Conservation (phyloP, 2,888 invertebrate species). For the Pyrocoelia pectoralis region DNA sequence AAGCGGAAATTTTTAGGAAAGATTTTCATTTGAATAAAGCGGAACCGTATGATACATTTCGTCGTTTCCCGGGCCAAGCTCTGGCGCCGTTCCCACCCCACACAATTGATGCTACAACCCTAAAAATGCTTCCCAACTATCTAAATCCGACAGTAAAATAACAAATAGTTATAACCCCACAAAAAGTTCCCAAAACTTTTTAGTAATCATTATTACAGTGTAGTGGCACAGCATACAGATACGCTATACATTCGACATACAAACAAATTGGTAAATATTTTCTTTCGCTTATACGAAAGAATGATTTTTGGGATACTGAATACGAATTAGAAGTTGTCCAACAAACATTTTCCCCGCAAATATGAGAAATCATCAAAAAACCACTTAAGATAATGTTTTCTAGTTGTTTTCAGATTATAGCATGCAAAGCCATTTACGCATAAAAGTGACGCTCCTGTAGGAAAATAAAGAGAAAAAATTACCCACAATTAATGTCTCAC, state of each 20-base stretch:
- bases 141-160: slow-evolving; percentile 53
- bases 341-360: too few species aligned
- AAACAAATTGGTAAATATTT: not conserved
- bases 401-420: too few species aligned
- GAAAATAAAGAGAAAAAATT: too few species aligned
- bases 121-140: slow-evolving; percentile 39
- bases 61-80: slow-evolving; percentile 50
- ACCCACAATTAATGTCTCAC: too few species aligned
- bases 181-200: slow-evolving; percentile 50
- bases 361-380: too few species aligned
- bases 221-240: slow-evolving; percentile 26
- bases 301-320: too few species aligned
- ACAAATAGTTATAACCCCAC: slow-evolving; percentile 57
- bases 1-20: slow-evolving; percentile 20
- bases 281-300: too few species aligned
- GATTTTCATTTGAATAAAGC: slow-evolving; percentile 26
- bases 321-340: too few species aligned
- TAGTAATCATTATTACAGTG: slow-evolving; percentile 28
- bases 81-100: slow-evolving; percentile 51
- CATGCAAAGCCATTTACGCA: too few species aligned
- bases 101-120: slow-evolving; percentile 40
- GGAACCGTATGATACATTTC: slow-evolving; percentile 45
- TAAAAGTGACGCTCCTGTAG: too few species aligned
- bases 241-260: not conserved
- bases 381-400: too few species aligned